phyloP scores from a whole-genome alignment of 2,888 invertebrate genomes.

The Conops quadrifasciatus region DNA sequence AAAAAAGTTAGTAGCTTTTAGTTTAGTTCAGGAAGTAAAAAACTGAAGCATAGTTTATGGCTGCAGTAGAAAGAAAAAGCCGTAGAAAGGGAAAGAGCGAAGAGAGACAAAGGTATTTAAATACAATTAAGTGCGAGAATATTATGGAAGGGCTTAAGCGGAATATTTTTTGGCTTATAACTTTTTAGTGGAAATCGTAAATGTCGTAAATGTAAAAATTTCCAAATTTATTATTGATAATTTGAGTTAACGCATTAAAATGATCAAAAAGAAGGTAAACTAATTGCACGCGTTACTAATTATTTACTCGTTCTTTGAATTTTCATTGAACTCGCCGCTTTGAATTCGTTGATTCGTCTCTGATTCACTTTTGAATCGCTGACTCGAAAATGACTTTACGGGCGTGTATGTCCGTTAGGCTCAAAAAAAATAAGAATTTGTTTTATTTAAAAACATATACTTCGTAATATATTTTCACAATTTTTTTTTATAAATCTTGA shows the following conservation, averaged over 20 bases:
- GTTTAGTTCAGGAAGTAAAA: neutral
- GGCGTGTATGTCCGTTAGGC: too few relatives aligned
- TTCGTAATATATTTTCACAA: too few relatives aligned
- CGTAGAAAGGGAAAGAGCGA: neutral
- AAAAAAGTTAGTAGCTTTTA: neutral
- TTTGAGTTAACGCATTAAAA: too few relatives aligned
- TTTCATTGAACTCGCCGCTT: neutral
- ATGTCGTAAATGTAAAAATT: too few relatives aligned
- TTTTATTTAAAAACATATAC: too few relatives aligned
- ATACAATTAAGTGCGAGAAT: neutral
- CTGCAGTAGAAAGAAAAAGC: neutral
- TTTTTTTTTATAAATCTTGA: too few relatives aligned
- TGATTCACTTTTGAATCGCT: too few relatives aligned
- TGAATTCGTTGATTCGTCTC: too few relatives aligned
- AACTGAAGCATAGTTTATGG: slow-evolving; percentile 1
- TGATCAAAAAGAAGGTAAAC: neutral
- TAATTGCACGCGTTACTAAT: neutral
- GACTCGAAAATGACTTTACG: too few relatives aligned
- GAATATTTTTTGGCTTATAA: slow-evolving; percentile 33
- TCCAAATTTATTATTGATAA: too few relatives aligned
- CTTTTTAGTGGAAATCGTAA: too few relatives aligned
- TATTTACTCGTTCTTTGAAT: neutral
- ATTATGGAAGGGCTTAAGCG: slow-evolving; percentile 30
- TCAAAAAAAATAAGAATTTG: too few relatives aligned
- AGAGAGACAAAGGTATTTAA: neutral